These are phyloP conservation scores for Seriola quinqueradiata DNA, from an alignment of 2,113 vertebrate genomes.

Conservation along the genomic window DNA sequence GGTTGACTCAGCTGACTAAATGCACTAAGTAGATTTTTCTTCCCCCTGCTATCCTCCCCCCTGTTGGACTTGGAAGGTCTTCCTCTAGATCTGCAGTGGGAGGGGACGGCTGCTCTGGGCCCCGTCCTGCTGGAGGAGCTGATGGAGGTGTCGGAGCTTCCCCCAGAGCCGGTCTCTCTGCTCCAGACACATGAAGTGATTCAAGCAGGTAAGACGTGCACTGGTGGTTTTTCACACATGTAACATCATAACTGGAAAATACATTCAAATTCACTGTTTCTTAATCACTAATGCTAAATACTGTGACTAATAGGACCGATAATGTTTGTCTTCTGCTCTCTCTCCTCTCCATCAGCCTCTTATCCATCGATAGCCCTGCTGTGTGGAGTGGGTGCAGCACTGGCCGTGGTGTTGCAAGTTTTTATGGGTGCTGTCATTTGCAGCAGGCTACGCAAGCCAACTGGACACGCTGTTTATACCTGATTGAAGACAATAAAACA, in stretches of 20 bases:
- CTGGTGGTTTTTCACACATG: background rate
- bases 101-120: constrained; percentile 41
- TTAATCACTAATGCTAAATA: background rate
- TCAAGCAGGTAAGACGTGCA: constrained; percentile 9
- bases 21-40: background rate
- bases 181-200: background rate
- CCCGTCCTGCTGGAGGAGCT: constrained; percentile 51
- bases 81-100: constrained; percentile 44
- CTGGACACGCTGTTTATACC: constrained; percentile 22
- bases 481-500: constrained; percentile 65
- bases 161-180: background rate
- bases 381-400: constrained; percentile 25
- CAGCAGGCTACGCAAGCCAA: constrained; percentile 27
- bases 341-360: constrained; percentile 22
- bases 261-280: background rate
- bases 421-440: constrained; percentile 24
- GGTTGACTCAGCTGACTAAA: constrained; percentile 31
- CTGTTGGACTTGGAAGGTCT: background rate
- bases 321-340: constrained; percentile 3
- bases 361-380: constrained; percentile 21
- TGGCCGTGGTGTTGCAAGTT: constrained; percentile 39
- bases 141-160: background rate
- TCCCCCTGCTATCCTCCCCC: background rate
- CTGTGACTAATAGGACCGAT: constrained; percentile 9
- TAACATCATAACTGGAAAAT: background rate